Percentiles rank a stretch among this genome's conserved stretches.
phyloP scores from a whole-genome alignment of 2,113 vertebrate species.

The Eleginops maclovinus region DNA sequence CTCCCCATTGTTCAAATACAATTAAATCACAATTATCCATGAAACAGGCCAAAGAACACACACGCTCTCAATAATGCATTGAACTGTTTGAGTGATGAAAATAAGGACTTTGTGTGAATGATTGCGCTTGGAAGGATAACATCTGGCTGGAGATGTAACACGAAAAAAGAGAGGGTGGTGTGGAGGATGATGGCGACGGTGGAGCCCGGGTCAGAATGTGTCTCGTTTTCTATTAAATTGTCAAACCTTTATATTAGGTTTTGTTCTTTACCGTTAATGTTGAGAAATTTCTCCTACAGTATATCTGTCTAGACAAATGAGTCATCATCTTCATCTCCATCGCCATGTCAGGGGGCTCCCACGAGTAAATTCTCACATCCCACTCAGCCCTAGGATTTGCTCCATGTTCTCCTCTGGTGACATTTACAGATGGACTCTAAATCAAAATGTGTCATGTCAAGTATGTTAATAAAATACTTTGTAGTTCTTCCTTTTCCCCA shows the following conservation, averaged over 20 bases:
- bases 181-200: background rate
- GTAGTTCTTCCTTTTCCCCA: constrained; percentile 22
- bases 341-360: constrained; percentile 3
- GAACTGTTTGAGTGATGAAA: constrained; percentile 9
- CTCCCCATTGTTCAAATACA: background rate
- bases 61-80: constrained; percentile 16
- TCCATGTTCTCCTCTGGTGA: constrained; percentile 22
- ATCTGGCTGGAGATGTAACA: constrained; percentile 26
- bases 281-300: constrained; percentile 5
- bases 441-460: background rate
- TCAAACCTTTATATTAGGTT: background rate
- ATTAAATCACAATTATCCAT: background rate
- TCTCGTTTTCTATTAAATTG: background rate
- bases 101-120: background rate
- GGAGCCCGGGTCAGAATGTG: background rate
- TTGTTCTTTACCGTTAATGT: constrained; percentile 10
- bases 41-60: constrained; percentile 6
- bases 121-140: constrained; percentile 26
- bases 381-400: background rate
- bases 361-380: constrained; percentile 28
- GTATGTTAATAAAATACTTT: background rate
- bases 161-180: constrained; percentile 12
- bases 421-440: background rate
- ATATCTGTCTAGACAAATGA: constrained; percentile 27
- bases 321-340: constrained; percentile 37